Conservation (phyloP, 1,140 invertebrate genomes). For the Tetragnatha versicolor region DNA sequence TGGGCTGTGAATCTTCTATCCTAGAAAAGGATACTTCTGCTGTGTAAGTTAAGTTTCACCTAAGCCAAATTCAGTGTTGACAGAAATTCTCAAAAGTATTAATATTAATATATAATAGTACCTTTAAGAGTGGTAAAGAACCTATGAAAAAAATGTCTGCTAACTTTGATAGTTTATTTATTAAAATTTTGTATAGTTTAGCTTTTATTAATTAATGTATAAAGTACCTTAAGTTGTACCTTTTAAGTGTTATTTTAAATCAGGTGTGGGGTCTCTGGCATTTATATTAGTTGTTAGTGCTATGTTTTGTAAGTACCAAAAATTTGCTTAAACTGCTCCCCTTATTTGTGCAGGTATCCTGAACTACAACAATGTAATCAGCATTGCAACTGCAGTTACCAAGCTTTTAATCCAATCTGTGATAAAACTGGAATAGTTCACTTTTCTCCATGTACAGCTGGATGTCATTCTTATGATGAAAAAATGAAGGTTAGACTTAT, state of each 20-base stretch:
- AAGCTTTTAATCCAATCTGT: conserved; percentile 73
- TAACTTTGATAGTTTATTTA: too few relatives aligned
- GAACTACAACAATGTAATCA: neutral
- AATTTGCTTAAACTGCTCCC: too few relatives aligned
- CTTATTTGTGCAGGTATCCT: neutral
- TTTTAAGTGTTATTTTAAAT: too few relatives aligned
- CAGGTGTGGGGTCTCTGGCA: neutral
- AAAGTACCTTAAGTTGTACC: too few relatives aligned
- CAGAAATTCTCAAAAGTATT: too few relatives aligned
- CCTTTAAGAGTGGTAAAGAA: too few relatives aligned
- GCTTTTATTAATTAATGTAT: too few relatives aligned
- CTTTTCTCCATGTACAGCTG: conserved; percentile 87
- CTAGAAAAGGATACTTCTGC: neutral
- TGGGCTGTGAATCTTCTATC: conserved; percentile 69
- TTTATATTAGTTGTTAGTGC: neutral
- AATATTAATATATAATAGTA: too few relatives aligned
- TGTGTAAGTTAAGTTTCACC: neutral
- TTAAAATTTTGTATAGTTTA: too few relatives aligned
- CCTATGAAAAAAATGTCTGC: too few relatives aligned
- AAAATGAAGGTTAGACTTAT: too few relatives aligned
- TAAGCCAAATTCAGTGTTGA: too few relatives aligned
- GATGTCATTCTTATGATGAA: conserved; percentile 67
- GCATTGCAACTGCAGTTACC: conserved; percentile 10
- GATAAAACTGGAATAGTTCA: conserved; percentile 75
- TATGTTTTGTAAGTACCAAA: neutral